A percentile compares a stretch with the other conserved stretches of the same genome.
Conservation (phyloP, 2,113 vertebrate genomes). For the Elephantulus edwardii region DNA sequence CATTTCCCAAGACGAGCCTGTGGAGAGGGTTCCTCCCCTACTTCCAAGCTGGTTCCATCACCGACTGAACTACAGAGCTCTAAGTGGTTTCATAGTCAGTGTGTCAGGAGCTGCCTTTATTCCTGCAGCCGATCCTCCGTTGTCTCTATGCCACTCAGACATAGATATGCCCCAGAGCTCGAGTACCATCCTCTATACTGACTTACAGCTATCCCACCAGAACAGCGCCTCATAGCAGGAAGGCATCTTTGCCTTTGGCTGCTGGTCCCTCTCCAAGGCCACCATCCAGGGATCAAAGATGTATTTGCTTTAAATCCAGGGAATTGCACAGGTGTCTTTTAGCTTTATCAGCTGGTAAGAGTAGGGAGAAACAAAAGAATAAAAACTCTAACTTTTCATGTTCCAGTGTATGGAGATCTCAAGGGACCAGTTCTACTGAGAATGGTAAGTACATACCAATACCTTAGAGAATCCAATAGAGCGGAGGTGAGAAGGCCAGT, state of each 20-base stretch:
- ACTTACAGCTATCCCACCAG: neutral
- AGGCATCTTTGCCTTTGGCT: neutral
- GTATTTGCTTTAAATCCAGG: slow-evolving; percentile 51
- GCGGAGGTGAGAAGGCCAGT: neutral
- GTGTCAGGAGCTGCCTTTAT: neutral
- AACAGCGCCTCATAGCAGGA: neutral
- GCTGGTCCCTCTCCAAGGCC: slow-evolving; percentile 20
- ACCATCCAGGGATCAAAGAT: slow-evolving; percentile 17
- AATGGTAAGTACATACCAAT: neutral
- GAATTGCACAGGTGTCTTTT: slow-evolving; percentile 47
- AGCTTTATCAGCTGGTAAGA: slow-evolving; percentile 28
- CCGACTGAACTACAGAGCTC: slow-evolving; percentile 55
- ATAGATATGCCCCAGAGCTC: neutral
- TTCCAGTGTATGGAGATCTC: slow-evolving; percentile 25
- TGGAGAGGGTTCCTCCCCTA: neutral
- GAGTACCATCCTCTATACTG: neutral
- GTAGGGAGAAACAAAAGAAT: neutral
- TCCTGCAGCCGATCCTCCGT: neutral
- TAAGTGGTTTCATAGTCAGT: neutral
- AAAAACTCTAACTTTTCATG: neutral
- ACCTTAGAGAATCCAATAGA: slow-evolving; percentile 22
- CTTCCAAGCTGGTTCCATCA: slow-evolving; percentile 43
- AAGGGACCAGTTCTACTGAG: neutral
- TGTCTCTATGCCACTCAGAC: neutral
- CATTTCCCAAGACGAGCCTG: slow-evolving; percentile 42